These are phyloP conservation scores for Eilema sororculum DNA, from an alignment of 2,888 invertebrate species.

Conservation along the genomic window DNA sequence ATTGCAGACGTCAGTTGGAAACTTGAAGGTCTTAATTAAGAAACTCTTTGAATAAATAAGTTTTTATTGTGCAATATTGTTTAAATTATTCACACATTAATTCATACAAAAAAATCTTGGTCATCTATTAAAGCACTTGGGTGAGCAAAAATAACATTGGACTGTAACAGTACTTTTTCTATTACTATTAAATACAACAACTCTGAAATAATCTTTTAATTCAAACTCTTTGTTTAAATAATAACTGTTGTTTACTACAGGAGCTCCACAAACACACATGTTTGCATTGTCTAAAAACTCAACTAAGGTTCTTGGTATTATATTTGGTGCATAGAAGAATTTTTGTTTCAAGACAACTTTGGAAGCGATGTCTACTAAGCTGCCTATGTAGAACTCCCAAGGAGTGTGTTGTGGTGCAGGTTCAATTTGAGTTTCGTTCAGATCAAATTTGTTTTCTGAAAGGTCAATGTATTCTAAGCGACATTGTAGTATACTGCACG, in stretches of 20 bases:
- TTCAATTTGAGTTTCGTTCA: conserved; percentile 37
- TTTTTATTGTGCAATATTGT: conserved; percentile 34
- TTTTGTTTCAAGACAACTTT: conserved; percentile 84
- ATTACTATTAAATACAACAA: conserved; percentile 72
- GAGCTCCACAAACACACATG: conserved; percentile 88
- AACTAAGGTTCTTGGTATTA: conserved; percentile 87
- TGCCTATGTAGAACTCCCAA: conserved; percentile 79
- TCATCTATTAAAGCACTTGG: conserved; percentile 74
- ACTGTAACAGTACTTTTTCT: conserved; percentile 77
- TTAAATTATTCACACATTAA: conserved; percentile 19
- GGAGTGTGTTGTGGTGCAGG: conserved; percentile 46
- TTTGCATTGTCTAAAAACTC: conserved; percentile 87
- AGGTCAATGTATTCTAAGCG: conserved; percentile 86
- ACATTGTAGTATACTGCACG: conserved; percentile 88
- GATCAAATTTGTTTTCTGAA: conserved; percentile 85
- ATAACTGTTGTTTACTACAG: conserved; percentile 71
- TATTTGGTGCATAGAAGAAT: conserved; percentile 84
- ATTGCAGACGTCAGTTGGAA: conserved; percentile 86
- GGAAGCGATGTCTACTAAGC: conserved; percentile 85
- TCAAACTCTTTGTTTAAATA: conserved; percentile 70
- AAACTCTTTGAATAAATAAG: conserved; percentile 31
- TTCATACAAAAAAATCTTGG: conserved; percentile 2
- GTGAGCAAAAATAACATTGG: conserved; percentile 89
- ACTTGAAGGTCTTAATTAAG: conserved; percentile 78
- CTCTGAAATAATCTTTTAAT: conserved; percentile 73